Base-by-base conservation (phyloP, 2,113 vertebrate species). In the Delphinapterus leucas region DNA sequence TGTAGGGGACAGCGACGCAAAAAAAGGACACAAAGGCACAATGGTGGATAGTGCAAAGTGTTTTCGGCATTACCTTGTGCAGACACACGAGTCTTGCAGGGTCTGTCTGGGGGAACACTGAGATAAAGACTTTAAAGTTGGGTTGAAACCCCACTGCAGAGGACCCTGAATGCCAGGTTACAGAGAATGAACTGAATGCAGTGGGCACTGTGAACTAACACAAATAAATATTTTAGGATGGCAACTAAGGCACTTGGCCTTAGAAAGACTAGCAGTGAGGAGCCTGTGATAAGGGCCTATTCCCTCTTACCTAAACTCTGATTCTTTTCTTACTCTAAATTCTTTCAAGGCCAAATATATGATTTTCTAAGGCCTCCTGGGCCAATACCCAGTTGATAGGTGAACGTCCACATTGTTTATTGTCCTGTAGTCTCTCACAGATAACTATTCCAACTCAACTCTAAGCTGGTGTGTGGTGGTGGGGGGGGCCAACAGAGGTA, bases 401-500 rank as follows among this genome's bases (percentile, higher is more conserved):
- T 68, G 55, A 87, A 88, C 26, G 70, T 70, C 63, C 36, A 80
- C 70, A 58, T 3, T 44, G 71, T 83, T 80, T 82, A 82, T 33
- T 63, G 55, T 23, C 49, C 84, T n/a, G 80, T 4, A 44, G 74
- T 3, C 18, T 80, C 87, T 77, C 58, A 44, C 18, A 67, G 28
- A 36, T 74, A 88, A 85, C 49, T 68, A 55, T 70, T 86, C 68
- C 70, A 93, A 91, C 70, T 94, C 73, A 96, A 71, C 73, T 73
- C 73, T 61, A 85, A 44, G n/a, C n/a, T 71, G 23, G 6, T 15
- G 18, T 90, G 26, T 5, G 49, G 14, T 5, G 0, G 18, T 0
- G 47, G 20, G 18, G 18, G 53, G 53, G 6, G 53, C 6, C 18
- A 2, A 25, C n/a, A 20, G 28, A 23, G 28, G 49, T 90, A 80